Base-by-base conservation (phyloP, 2,113 vertebrate species). In the Martes martes region DNA sequence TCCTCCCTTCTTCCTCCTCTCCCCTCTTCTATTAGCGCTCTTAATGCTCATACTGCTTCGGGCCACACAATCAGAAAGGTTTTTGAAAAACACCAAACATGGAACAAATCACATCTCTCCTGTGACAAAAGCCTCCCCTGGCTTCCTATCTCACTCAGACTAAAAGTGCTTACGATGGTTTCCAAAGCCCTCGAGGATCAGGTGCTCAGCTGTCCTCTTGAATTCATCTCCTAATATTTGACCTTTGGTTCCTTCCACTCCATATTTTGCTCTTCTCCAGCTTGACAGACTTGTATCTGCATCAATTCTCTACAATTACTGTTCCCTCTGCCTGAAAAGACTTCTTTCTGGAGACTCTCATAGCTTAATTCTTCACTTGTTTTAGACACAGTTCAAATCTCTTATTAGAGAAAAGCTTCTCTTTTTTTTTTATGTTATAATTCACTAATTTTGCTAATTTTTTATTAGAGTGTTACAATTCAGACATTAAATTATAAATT, bases 401-500 rank as follows among this genome's bases (percentile, higher is more conserved):
- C 57, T 86, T 81, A 59, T 21, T 33, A 76, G 15, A 7, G 5
- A 31, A 36, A 36, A 36, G 36, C 36, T 36, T 36, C 36, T 36
- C 36, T 36, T 2, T 36, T 36, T 36, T 98, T 98, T 98, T 98
- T 98, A 98, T 98, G 95, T 98, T 96, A 95, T 97, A 96, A 98
- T 97, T 98, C 85, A 92, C 96, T 97, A 89, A 92, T 98, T 98
- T 96, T 97, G 84, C 98, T 98, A 98, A 96, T 97, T 97, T 76
- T 98, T 98, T 98, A 98, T 98, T 98, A 98, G 98, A 98, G 80
- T 92, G 93, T 97, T 97, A 98, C 33, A 98, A 97, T 97, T 98
- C 98, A 99, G 98, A 98, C 97, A 98, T 98, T 97, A 98, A 99
- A 98, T 98, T 98, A 99, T 98, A 98, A 99, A 98, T 97, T 97